Evolutionary conservation across 1,140 invertebrate genomes (phyloP), one percentile per base, ranked within the genome.

Genomic region (Physella acuta): DNA sequence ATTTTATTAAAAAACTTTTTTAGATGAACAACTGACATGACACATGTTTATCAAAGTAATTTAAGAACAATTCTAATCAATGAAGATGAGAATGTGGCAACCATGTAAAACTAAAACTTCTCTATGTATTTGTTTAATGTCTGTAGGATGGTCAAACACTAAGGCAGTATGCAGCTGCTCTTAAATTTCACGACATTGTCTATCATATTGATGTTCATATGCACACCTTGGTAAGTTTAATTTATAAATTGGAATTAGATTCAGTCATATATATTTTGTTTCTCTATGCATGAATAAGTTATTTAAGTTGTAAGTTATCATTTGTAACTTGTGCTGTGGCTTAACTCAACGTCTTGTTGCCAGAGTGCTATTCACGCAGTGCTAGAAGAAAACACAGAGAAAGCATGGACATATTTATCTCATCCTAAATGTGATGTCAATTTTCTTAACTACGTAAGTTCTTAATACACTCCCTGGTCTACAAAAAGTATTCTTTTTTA

Each of bases 141-240:
- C 31, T 30, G 28, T 55, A 80, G 77, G 75, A 78, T 70, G 74
- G 75, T 24, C 75, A 78, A 68, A 78, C 78, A 16, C 52, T 81
- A 17, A 70, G 81, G 44, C 79, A 81, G 71, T 80, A 69, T 76
- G 75, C 81, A 28, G 81, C 81, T 34, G 67, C 68, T 4, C 58
- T 66, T 17, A 79, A 75, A 59, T 74, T 75, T 58, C 79, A 81
- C 71, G 81, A 82, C 62, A 78, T 82, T 68, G 79, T 81, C 0
- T 68, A 72, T 28, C 77, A 81, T 30, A 65, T 81, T 37, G 81
- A 82, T 65, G 68, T 77, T 62, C 74, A 79, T 56, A 76, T 68
- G 60, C 73, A 74, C 39, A 81, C 79, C n/a, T 70, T 75, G 53
- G 81, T 81, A 73, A 76, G 73, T 73, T 33, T 24, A n/a, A 44